phyloP scores from a whole-genome alignment of 2,797 vertebrate species.

The Thunnus albacares region DNA sequence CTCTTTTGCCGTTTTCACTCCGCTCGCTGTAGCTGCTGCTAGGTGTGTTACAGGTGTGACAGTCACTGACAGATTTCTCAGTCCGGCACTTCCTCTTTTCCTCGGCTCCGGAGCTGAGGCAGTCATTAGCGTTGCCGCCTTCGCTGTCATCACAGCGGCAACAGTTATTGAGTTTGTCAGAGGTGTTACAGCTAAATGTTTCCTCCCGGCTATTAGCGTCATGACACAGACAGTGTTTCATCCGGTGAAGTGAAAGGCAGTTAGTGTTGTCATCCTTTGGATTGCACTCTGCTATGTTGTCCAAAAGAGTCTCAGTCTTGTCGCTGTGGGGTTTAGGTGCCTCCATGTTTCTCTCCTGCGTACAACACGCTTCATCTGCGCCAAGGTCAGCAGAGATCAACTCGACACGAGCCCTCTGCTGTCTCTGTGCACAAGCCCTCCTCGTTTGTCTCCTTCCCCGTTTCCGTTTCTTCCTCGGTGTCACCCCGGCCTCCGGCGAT shows the following conservation, averaged over 20 bases:
- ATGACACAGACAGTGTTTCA: conserved; percentile 8
- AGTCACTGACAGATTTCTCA: conserved; percentile 13
- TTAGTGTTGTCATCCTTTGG: conserved; percentile 26
- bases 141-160: conserved; percentile 5
- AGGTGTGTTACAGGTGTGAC: conserved; percentile 19
- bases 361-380: not conserved
- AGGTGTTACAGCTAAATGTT: not conserved
- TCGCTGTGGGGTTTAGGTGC: not conserved
- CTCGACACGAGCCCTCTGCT: not conserved
- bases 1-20: not conserved
- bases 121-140: not conserved
- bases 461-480: conserved; percentile 60
- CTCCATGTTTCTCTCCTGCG: not conserved
- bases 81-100: conserved; percentile 11
- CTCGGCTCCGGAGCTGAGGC: not conserved
- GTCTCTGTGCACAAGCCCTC: conserved; percentile 23
- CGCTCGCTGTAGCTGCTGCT: not conserved
- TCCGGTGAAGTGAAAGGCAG: conserved; percentile 11
- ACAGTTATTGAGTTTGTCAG: conserved; percentile 20
- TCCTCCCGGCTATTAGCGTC: not conserved
- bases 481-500: not conserved
- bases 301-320: not conserved
- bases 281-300: not conserved
- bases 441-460: conserved; percentile 57
- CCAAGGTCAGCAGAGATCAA: conserved; percentile 21